Conservation (phyloP, 2,888 invertebrate genomes). For the Volucella inanis region DNA sequence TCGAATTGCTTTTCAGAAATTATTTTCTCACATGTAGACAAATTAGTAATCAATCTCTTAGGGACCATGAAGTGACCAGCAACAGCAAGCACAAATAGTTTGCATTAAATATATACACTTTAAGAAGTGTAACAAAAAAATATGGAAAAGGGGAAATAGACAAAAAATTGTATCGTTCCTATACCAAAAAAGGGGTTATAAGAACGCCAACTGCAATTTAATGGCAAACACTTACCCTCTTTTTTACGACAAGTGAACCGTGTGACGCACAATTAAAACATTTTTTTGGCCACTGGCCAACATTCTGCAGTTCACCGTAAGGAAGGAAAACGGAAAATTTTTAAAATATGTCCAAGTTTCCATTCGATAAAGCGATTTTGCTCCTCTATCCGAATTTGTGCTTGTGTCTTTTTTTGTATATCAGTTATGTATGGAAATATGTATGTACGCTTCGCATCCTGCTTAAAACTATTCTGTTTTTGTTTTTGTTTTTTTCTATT, state of each 20-base stretch:
- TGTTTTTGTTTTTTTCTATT: not conserved
- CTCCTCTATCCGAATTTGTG: slow-evolving; percentile 4
- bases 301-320: slow-evolving; percentile 16
- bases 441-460: no score
- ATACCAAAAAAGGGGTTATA: not conserved
- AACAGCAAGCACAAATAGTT: no score
- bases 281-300: slow-evolving; percentile 53
- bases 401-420: not conserved
- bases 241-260: slow-evolving; percentile 32
- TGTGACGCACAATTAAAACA: slow-evolving; percentile 47
- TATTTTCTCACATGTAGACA: no score
- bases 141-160: no score
- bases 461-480: no score
- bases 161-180: no score
- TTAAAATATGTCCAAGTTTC: slow-evolving; percentile 33
- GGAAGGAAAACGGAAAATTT: slow-evolving; percentile 16
- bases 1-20: no score
- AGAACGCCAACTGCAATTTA: slow-evolving; percentile 30
- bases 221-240: slow-evolving; percentile 29
- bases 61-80: no score
- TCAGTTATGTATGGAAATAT: no score
- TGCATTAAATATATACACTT: no score
- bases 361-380: slow-evolving; percentile 52
- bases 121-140: no score
- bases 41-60: no score